A percentile compares a stretch with the other conserved stretches of the same genome.
Evolutionary conservation across 2,888 invertebrate genomes (phyloP).

Genomic region (Drymonia ruficornis): DNA sequence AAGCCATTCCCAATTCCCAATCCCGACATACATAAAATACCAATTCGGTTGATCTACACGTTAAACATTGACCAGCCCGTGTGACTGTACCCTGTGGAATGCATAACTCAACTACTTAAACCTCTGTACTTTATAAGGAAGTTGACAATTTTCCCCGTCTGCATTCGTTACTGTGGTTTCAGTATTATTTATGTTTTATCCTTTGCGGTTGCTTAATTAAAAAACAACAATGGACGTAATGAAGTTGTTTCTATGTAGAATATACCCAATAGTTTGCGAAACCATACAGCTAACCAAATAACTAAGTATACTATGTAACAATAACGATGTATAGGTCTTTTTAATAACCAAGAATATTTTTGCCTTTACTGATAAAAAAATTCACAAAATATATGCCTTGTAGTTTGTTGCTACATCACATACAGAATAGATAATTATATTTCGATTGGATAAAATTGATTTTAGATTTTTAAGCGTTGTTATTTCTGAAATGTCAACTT

Average conservation of each 20-base stretch:
- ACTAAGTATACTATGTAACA: not conserved
- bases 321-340: too few species aligned
- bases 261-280: too few species aligned
- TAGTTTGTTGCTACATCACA: too few species aligned
- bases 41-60: not conserved
- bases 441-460: too few species aligned
- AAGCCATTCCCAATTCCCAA: not conserved
- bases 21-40: slow-evolving; percentile 2
- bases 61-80: slow-evolving; percentile 12
- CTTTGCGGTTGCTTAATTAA: slow-evolving; percentile 12
- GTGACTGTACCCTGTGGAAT: slow-evolving; percentile 30
- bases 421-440: too few species aligned
- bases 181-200: slow-evolving; percentile 24
- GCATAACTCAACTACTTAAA: slow-evolving; percentile 26
- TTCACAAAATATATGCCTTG: too few species aligned
- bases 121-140: slow-evolving; percentile 36
- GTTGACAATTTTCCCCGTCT: slow-evolving; percentile 41
- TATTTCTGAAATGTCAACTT: too few species aligned
- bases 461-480: too few species aligned
- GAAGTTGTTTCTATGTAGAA: not conserved
- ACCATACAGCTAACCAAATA: not conserved
- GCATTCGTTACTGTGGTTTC: slow-evolving; percentile 26
- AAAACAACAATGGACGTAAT: not conserved
- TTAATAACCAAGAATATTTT: too few species aligned
- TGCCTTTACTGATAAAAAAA: too few species aligned